A percentile compares a stretch with the other conserved stretches of the same genome.
Conservation (phyloP, 2,113 vertebrate species). For the Holacanthus passer region DNA sequence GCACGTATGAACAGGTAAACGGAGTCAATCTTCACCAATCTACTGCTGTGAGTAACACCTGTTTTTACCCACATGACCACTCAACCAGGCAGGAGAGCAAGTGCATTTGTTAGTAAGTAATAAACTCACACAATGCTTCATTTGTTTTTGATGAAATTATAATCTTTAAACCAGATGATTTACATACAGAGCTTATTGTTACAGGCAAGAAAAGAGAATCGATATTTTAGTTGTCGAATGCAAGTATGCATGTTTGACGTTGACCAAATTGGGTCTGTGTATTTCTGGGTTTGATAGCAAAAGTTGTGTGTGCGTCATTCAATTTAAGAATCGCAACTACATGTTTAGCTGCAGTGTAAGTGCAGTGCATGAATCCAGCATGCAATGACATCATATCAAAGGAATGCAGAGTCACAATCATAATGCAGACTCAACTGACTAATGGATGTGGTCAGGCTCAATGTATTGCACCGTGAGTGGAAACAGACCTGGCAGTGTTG, state of each 20-base stretch:
- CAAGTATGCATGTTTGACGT: not conserved
- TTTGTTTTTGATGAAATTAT: not conserved
- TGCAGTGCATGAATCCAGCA: not conserved
- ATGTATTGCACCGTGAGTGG: not conserved
- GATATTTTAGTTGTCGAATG: no score
- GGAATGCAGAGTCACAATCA: not conserved
- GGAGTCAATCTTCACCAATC: not conserved
- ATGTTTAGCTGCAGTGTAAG: not conserved
- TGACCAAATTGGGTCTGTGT: not conserved
- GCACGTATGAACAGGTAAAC: not conserved
- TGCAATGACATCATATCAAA: no score
- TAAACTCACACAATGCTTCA: not conserved
- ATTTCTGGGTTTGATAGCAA: not conserved
- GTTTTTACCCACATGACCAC: not conserved
- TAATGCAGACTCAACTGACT: not conserved
- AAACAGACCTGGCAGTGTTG: not conserved
- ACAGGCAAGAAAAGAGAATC: no score
- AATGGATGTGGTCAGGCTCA: constrained; percentile 17
- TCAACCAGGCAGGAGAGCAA: not conserved
- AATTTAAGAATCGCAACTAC: not conserved
- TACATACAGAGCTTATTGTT: not conserved
- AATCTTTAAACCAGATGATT: not conserved
- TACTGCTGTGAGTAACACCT: not conserved
- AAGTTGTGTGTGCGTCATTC: not conserved
- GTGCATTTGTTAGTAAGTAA: not conserved